phyloP scores from a whole-genome alignment of 2,797 vertebrate species.

The Acanthis flammea region DNA sequence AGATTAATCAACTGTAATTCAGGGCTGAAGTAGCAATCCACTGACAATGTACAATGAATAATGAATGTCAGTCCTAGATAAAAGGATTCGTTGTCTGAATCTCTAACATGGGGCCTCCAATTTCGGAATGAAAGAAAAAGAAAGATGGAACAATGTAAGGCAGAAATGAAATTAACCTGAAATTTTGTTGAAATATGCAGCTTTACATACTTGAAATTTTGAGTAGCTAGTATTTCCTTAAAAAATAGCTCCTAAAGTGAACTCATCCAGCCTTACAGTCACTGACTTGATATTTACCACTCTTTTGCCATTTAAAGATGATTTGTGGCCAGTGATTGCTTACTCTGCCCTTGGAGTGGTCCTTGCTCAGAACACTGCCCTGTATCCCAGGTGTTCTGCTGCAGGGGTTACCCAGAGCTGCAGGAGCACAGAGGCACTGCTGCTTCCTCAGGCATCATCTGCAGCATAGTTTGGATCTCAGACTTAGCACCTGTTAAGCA shows the following conservation, averaged over 20 bases:
- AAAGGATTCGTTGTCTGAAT: constrained; percentile 57
- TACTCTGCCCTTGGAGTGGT: neutral
- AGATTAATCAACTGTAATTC: constrained; percentile 70
- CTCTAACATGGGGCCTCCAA: neutral
- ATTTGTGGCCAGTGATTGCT: neutral
- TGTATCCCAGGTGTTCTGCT: neutral
- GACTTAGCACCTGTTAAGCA: neutral
- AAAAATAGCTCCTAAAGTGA: neutral
- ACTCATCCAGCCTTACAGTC: neutral
- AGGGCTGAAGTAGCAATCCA: constrained; percentile 51
- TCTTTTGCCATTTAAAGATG: neutral
- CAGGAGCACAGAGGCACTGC: neutral
- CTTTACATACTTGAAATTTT: neutral
- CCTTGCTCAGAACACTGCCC: neutral
- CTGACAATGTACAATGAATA: constrained; percentile 64
- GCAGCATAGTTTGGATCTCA: neutral
- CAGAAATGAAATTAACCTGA: neutral
- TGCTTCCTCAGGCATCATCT: neutral
- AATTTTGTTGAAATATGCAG: neutral
- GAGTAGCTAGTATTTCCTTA: neutral
- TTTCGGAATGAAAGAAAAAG: neutral
- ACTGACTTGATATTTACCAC: neutral
- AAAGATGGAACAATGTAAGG: neutral
- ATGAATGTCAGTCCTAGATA: constrained; percentile 53
- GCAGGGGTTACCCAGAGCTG: neutral